Base-by-base conservation (phyloP, 2,113 vertebrate species). In the Mobula hypostoma region DNA sequence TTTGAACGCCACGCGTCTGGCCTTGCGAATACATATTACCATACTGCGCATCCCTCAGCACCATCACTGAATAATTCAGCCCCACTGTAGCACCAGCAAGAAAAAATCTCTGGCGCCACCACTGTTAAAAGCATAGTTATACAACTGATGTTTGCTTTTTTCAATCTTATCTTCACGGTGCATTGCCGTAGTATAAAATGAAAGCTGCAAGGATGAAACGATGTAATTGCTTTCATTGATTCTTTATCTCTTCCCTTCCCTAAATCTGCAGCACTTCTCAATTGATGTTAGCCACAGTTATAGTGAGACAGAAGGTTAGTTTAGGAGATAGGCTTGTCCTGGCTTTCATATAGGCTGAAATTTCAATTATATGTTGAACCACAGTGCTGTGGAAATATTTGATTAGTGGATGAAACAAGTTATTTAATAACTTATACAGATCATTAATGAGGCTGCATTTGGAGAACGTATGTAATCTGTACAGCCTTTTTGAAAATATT, bases 211-310 rank as follows among this genome's bases (percentile, higher is more conserved):
- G 5, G 40, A 29, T 48, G 7, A 72, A 93, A 76, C 36, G 48
- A 56, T 56, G 9, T 27, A 93, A 93, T 93, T 9, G 74, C 32
- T 93, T 93, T 74, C 12, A 93, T 76, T 93, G 91, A 32, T 93
- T 93, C 70, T 68, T 48, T 27, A 36, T 15, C 63, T 70, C 63
- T 68, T 68, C 32, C 15, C 29, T 68, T 68, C 70, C n/a, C 36
- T 40, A 72, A 93, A 7, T 27, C 7, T 40, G 8, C 9, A 72
- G 66, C 17, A 15, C 11, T 15, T 88, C 61, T 66, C 61, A 32
- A 32, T 32, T 29, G 63, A 88, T 66, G 17, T 88, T 66, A 66
- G 83, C 12, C 2, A 63, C 12, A 29, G 29, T 48, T 48, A 56
- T 24, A 83, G 40, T 83, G 0, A 87, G 56, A 29, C 32, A 11